Conservation (phyloP, 2,113 vertebrate species). For the Ornithorhynchus anatinus region DNA sequence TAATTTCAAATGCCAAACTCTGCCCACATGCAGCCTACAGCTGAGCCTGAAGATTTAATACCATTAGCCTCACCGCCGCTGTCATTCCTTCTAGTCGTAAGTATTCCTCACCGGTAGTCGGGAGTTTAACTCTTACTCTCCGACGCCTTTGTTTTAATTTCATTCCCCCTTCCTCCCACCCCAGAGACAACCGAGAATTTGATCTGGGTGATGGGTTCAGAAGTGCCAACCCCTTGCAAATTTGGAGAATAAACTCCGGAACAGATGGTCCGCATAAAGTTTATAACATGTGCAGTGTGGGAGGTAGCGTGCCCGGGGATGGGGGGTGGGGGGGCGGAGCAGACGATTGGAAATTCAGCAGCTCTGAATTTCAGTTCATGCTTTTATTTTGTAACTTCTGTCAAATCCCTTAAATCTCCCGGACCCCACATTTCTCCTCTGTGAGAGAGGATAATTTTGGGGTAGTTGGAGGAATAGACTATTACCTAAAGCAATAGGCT, state of each 20-base stretch:
- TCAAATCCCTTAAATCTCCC: constrained; percentile 8
- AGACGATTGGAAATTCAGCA: constrained; percentile 47
- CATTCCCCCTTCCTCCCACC: not conserved
- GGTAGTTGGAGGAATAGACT: constrained; percentile 1
- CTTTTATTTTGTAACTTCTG: constrained; percentile 5
- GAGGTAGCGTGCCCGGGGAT: constrained; percentile 38
- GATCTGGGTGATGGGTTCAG: constrained; percentile 48
- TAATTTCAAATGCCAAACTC: constrained; percentile 61
- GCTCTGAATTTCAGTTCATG: constrained; percentile 40
- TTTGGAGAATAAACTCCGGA: constrained; percentile 58
- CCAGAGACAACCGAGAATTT: constrained; percentile 31
- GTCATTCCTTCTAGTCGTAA: not conserved
- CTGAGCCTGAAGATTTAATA: constrained; percentile 36
- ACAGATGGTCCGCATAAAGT: constrained; percentile 63
- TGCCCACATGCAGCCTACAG: constrained; percentile 38
- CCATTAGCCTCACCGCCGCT: not conserved
- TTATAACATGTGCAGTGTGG: constrained; percentile 63
- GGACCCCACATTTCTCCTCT: constrained; percentile 8
- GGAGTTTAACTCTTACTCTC: not conserved
- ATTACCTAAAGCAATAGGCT: not conserved
- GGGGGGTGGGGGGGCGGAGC: constrained; percentile 44
- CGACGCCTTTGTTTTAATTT: not conserved
- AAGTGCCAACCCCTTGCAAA: constrained; percentile 53
- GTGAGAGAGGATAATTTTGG: not conserved
- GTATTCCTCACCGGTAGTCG: not conserved